These are phyloP conservation scores for Yponomeuta cagnagella DNA, from an alignment of 2,888 invertebrate genomes.

Conservation along the genomic window DNA sequence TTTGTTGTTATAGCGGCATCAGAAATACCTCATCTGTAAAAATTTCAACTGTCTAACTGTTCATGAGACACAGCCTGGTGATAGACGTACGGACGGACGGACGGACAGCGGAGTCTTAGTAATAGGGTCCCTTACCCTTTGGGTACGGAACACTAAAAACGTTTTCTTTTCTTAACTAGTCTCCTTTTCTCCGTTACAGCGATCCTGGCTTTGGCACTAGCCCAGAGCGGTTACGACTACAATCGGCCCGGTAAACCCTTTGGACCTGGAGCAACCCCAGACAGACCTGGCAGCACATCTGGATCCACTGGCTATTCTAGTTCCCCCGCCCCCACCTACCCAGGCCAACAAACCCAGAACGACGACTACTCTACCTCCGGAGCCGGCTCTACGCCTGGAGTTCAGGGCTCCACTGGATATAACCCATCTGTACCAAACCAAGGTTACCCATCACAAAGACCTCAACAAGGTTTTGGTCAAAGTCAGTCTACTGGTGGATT, in stretches of 20 bases:
- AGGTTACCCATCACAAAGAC: slow-evolving; percentile 39
- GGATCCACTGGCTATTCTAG: slow-evolving; percentile 41
- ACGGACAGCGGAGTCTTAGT: no score
- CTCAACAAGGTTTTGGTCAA: slow-evolving; percentile 38
- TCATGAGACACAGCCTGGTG: no score
- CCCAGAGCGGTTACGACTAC: slow-evolving; percentile 85
- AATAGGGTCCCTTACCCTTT: no score
- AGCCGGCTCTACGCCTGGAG: slow-evolving; percentile 43
- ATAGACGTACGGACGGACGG: no score
- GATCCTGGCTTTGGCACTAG: slow-evolving; percentile 49
- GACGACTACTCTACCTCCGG: slow-evolving; percentile 32
- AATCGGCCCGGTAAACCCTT: slow-evolving; percentile 81
- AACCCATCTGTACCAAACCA: slow-evolving; percentile 35
- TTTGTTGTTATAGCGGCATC: no score
- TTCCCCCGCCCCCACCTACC: slow-evolving; percentile 44
- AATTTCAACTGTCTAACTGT: no score
- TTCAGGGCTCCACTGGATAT: slow-evolving; percentile 43
- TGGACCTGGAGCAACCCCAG: slow-evolving; percentile 44
- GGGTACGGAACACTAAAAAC: no score
- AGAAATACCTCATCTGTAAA: no score
- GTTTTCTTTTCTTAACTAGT: background rate
- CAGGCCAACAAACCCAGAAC: slow-evolving; percentile 36
- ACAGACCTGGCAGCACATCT: slow-evolving; percentile 36
- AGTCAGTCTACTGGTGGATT: slow-evolving; percentile 21
- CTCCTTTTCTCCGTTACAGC: slow-evolving; percentile 41